Evolutionary conservation across 2,797 vertebrate genomes (phyloP), one percentile per base, ranked within the genome.

Genomic region (Microchirus variegatus): DNA sequence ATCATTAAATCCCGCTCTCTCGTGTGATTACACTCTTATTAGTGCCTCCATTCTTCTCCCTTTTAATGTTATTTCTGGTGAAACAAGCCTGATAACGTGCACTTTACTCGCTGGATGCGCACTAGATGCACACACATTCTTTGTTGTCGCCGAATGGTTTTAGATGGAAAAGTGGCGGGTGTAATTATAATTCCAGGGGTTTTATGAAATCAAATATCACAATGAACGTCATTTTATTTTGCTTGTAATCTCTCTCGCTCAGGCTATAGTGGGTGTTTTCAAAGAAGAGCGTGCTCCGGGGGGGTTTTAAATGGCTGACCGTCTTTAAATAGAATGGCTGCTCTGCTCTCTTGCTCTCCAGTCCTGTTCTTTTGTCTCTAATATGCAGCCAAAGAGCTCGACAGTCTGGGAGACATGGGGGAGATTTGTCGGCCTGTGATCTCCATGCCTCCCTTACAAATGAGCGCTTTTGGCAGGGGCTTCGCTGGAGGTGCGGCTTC

Each of bases 201-300:
- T 91, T 93, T 93, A 92, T 89, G 87, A 88, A 93, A 90, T 92
- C 87, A 89, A 91, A 90, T 86, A 91, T 91, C 87, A 91, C 90
- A 92, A 91, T 91, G 88, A 90, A 87, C 87, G 88, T 90, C 83
- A 91, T 93, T 93, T 91, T 92, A 93, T 92, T 92, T 92, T 93
- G 86, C 91, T 89, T 92, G 91, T 93, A 94, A 94, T 93, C 91
- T 93, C 86, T 62, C 84, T 89, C 84, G 80, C 83, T 84, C 89
- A 92, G 91, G 77, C 90, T 92, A n/a, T n/a, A 93, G 92, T 89
- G 86, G 86, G 87, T 86, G 11, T 90, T 92, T 92, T 92, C 86
- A 89, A 90, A 92, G 88, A 90, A 92, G 88, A 88, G 77, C 90
- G 88, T 43, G 79, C 83, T 90, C 51, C n/a, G n/a, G n/a, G 41